These are phyloP conservation scores for Lamellibrachia luymesi DNA, from an alignment of 1,140 invertebrate species.

Conservation along the genomic window DNA sequence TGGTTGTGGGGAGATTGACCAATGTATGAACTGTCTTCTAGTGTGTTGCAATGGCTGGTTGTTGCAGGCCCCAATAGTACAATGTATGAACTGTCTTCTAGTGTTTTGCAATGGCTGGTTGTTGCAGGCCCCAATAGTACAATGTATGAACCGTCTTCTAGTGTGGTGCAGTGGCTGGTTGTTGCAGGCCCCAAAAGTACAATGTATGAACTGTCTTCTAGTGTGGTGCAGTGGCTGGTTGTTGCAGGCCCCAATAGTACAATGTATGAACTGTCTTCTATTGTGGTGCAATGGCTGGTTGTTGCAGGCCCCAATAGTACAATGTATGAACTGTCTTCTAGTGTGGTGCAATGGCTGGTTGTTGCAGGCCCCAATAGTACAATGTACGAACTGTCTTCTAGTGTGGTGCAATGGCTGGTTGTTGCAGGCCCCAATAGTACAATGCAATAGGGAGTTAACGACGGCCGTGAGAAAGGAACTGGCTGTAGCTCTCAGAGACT, in stretches of 20 bases:
- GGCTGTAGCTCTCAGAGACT: constrained; percentile 80
- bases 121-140: not conserved
- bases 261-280: not conserved
- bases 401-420: not conserved
- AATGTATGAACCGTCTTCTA: not conserved
- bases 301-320: constrained; percentile 54
- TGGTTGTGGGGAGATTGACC: no score
- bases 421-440: constrained; percentile 57
- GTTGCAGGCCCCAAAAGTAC: constrained; percentile 54
- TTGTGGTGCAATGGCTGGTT: not conserved
- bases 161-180: not conserved
- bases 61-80: not conserved
- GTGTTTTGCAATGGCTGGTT: not conserved
- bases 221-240: not conserved
- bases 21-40: not conserved
- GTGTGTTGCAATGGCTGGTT: not conserved
- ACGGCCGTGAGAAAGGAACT: constrained; percentile 88
- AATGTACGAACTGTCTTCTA: not conserved
- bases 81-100: not conserved
- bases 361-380: not conserved
- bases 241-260: not conserved
- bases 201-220: not conserved
- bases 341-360: not conserved
- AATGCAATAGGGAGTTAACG: constrained; percentile 73
- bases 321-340: not conserved